A percentile compares a stretch with the other conserved stretches of the same genome.
Conservation (phyloP, 1,140 invertebrate genomes). For the Panagrolaimus sp. region DNA sequence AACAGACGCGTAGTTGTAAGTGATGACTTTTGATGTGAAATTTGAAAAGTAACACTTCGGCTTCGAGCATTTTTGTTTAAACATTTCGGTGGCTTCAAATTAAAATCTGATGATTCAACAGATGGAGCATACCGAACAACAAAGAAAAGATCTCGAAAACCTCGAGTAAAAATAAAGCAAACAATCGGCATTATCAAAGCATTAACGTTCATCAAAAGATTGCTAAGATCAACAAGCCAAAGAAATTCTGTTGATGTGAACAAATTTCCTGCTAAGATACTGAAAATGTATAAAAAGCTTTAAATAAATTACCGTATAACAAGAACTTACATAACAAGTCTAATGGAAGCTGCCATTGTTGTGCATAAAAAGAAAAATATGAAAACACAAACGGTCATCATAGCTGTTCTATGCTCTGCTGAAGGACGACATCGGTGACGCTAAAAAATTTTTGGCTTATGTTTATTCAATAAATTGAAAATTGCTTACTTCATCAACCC, state of each 20-base stretch:
- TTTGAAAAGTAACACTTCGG: not conserved
- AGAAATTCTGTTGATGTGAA: slow-evolving; percentile 21
- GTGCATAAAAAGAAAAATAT: slow-evolving; percentile 40
- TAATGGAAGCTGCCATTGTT: slow-evolving; percentile 27
- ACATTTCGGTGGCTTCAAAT: not conserved
- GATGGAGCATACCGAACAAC: slow-evolving; percentile 34
- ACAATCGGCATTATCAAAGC: slow-evolving; percentile 35
- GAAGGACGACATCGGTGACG: slow-evolving; percentile 23
- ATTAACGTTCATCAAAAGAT: slow-evolving; percentile 36
- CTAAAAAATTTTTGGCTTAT: slow-evolving; percentile 18
- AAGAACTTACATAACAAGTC: slow-evolving; percentile 30
- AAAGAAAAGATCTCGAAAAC: slow-evolving; percentile 39
- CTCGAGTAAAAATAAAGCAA: slow-evolving; percentile 38
- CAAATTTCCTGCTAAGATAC: slow-evolving; percentile 25
- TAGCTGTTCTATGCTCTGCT: slow-evolving; percentile 39
- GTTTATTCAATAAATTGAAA: not conserved
- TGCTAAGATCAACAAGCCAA: slow-evolving; percentile 37
- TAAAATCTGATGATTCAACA: slow-evolving; percentile 7
- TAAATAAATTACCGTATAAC: not conserved
- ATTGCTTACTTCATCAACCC: slow-evolving; percentile 21
- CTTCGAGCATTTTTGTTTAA: not conserved
- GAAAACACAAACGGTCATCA: slow-evolving; percentile 36
- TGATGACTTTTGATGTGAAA: not conserved
- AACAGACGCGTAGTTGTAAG: not conserved
- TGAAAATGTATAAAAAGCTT: not conserved